phyloP scores from a whole-genome alignment of 2,888 invertebrate species.

The Nephrotoma guestfalica region DNA sequence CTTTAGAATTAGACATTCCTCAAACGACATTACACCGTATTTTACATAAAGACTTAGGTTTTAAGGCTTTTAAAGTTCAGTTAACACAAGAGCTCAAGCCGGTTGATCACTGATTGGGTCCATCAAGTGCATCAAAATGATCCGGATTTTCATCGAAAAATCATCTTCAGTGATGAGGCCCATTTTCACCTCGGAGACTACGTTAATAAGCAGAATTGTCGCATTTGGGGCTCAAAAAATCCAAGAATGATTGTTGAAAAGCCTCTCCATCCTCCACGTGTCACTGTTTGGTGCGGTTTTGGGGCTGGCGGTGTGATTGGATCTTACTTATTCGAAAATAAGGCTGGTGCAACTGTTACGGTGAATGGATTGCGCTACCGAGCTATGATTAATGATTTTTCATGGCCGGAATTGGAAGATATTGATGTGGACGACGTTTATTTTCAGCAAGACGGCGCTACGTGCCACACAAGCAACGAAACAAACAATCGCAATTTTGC shows the following conservation, averaged over 20 bases:
- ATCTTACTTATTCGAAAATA: not conserved
- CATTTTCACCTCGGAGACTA: not conserved
- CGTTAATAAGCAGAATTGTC: not conserved
- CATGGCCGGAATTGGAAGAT: not conserved
- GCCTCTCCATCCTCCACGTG: slow-evolving; percentile 1
- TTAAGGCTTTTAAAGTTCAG: no score
- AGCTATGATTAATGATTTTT: slow-evolving; percentile 3
- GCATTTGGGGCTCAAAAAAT: not conserved
- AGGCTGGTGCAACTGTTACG: not conserved
- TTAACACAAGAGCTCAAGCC: no score
- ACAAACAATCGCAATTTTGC: no score
- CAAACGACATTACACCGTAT: no score
- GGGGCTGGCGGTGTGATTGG: not conserved
- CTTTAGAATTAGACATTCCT: no score
- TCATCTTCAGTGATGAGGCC: not conserved
- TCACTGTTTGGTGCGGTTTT: slow-evolving; percentile 7
- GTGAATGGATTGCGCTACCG: slow-evolving; percentile 1
- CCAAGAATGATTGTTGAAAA: not conserved
- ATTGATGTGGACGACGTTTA: slow-evolving; percentile 5
- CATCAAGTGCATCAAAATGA: no score
- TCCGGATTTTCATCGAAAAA: no score
- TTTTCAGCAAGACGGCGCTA: slow-evolving; percentile 5
- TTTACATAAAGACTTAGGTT: no score
- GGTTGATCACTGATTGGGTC: no score
- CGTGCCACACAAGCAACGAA: not conserved